phyloP scores from a whole-genome alignment of 2,888 invertebrate species.

The Hylaea fasciaria region DNA sequence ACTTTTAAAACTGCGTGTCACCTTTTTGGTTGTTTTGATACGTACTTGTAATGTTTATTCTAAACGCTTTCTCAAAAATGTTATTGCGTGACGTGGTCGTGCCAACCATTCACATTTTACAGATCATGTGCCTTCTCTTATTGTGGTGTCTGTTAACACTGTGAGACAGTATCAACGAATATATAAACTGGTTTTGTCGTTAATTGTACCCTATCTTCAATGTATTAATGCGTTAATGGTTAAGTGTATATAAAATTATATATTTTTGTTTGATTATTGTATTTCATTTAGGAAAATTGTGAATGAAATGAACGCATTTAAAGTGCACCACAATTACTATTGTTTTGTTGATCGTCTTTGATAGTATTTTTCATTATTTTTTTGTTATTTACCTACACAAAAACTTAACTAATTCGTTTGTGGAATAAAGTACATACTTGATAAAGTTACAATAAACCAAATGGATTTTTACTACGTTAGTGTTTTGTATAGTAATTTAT shows the following conservation, averaged over 20 bases:
- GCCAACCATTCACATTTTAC: constrained; percentile 17
- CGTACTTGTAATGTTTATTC: no score
- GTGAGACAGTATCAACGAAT: constrained; percentile 21
- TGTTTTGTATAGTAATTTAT: constrained; percentile 5
- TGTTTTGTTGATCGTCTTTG: background rate
- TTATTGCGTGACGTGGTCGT: constrained; percentile 11
- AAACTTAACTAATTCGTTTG: background rate
- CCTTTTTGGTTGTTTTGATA: no score
- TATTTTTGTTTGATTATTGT: constrained; percentile 8
- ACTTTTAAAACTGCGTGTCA: no score
- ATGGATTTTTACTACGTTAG: constrained; percentile 15
- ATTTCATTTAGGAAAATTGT: background rate
- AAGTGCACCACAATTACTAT: constrained; percentile 1
- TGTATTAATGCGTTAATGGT: constrained; percentile 7
- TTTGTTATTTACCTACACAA: background rate
- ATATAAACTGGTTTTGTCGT: background rate
- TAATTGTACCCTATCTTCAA: background rate
- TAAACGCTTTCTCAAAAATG: background rate
- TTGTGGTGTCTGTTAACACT: constrained; percentile 13
- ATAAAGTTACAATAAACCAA: constrained; percentile 11
- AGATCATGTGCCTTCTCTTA: constrained; percentile 31
- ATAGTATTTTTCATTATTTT: background rate
- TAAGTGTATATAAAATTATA: no score
- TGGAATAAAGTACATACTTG: background rate
- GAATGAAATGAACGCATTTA: background rate